Conservation (phyloP, 2,888 invertebrate genomes). For the Petrophora chlorosata region DNA sequence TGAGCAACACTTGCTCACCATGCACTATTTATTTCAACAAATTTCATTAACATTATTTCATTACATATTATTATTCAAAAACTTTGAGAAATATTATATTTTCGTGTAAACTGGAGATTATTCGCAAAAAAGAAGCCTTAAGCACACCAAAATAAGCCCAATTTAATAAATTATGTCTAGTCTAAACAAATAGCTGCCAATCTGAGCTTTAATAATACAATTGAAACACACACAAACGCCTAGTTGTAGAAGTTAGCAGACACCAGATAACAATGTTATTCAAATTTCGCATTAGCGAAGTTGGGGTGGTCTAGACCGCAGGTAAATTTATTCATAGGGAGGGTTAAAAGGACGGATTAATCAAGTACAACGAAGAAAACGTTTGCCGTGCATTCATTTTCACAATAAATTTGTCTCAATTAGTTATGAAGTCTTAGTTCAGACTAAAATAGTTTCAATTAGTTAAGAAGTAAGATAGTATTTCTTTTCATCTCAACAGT, state of each 20-base stretch:
- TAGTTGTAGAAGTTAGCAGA: conserved; percentile 19
- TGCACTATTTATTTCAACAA: no score
- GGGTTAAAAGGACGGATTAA: conserved; percentile 15
- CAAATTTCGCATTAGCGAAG: conserved; percentile 27
- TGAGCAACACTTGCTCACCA: no score
- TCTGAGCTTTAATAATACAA: conserved; percentile 14
- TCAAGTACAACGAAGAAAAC: conserved; percentile 10
- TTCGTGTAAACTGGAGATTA: no score
- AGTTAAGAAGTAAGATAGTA: no score
- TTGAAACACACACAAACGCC: conserved; percentile 2
- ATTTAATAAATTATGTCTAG: not conserved
- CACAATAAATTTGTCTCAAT: no score
- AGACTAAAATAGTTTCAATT: no score
- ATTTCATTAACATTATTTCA: no score
- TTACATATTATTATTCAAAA: no score
- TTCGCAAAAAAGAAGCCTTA: no score
- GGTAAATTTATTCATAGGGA: conserved; percentile 21
- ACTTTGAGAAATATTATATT: no score
- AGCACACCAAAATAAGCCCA: not conserved
- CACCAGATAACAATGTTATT: conserved; percentile 29
- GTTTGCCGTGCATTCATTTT: not conserved
- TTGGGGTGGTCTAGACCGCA: conserved; percentile 29
- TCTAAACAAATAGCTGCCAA: not conserved
- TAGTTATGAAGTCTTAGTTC: no score
- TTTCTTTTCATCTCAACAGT: no score